Evolutionary conservation across 2,888 invertebrate species (phyloP).

Genomic region (Congeria kusceri): DNA sequence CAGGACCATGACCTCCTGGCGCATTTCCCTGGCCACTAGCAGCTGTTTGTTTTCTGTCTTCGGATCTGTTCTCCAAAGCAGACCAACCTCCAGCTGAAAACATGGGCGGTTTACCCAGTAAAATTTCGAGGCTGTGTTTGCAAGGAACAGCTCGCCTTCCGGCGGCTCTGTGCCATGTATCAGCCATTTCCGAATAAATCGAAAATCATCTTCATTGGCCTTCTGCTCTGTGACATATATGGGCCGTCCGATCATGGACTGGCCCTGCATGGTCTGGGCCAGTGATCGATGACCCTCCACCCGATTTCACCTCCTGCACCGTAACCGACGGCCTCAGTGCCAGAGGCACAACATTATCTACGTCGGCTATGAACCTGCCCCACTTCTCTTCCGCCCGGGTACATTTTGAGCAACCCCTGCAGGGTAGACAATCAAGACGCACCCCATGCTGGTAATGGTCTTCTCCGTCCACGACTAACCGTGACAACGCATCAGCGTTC

Average conservation of each 20-base stretch:
- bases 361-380: neutral
- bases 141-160: neutral
- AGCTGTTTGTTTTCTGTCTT: neutral
- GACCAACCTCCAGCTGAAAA: neutral
- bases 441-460: neutral
- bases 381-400: neutral
- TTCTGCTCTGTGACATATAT: neutral
- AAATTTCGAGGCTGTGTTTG: neutral
- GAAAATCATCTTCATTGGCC: neutral
- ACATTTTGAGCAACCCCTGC: constrained; percentile 3
- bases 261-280: too few relatives aligned
- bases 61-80: neutral
- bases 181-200: neutral
- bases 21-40: neutral
- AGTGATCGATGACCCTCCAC: neutral
- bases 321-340: neutral
- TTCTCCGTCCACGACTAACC: neutral
- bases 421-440: neutral
- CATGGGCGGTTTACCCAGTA: neutral
- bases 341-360: neutral
- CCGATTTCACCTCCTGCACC: neutral
- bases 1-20: neutral
- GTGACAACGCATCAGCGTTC: neutral
- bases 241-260: neutral
- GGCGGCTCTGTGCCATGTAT: neutral